Evolutionary conservation across 1,140 invertebrate genomes (phyloP).

Genomic region (Cecropterus lyciades): DNA sequence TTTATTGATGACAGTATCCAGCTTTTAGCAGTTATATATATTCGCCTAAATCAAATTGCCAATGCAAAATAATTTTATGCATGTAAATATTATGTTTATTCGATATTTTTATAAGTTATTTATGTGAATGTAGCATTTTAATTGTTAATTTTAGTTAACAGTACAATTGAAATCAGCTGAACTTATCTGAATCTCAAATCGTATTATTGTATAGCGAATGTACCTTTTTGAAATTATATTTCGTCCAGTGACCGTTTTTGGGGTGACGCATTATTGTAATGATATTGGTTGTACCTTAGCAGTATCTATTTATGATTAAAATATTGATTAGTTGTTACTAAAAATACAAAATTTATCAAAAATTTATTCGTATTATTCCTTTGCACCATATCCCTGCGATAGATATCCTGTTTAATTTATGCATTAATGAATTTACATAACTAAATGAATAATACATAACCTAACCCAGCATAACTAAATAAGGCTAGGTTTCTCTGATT

Average conservation of each 20-base stretch:
- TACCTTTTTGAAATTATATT: constrained; percentile 71
- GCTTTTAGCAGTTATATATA: constrained; percentile 52
- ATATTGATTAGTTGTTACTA: constrained; percentile 83
- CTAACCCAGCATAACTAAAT: no score
- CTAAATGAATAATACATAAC: no score
- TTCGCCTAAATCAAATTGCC: constrained; percentile 58
- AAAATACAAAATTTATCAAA: constrained; percentile 81
- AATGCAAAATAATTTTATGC: constrained; percentile 61
- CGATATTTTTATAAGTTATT: constrained; percentile 75
- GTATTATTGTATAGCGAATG: constrained; percentile 71
- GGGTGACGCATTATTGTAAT: constrained; percentile 67
- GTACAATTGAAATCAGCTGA: constrained; percentile 78
- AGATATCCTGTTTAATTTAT: no score
- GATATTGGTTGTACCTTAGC: constrained; percentile 74
- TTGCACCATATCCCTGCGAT: not conserved
- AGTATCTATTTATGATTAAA: constrained; percentile 80
- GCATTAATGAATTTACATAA: no score
- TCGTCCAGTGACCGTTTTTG: constrained; percentile 70
- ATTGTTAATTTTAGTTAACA: constrained; percentile 75
- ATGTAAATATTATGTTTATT: constrained; percentile 73
- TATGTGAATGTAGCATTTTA: constrained; percentile 78
- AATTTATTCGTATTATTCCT: constrained; percentile 26
- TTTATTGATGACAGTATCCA: constrained; percentile 68
- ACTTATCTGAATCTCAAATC: constrained; percentile 77
- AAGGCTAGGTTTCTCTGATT: no score